Evolutionary conservation across 2,888 invertebrate species (phyloP), one percentile per base, ranked within the genome.

Genomic region (Yponomeuta cagnagella): DNA sequence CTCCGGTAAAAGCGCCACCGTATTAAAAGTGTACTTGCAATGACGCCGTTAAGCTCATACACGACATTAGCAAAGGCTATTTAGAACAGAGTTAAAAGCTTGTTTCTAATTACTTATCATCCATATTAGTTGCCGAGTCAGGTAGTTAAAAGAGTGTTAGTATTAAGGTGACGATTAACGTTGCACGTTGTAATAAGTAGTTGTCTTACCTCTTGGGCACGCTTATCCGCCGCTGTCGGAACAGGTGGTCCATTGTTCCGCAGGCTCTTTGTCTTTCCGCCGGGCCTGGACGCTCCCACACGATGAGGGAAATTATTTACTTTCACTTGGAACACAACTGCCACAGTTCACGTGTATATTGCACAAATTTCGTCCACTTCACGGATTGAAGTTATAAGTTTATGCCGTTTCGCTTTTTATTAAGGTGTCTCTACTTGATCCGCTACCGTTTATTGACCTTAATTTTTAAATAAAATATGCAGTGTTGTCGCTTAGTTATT

Each of bases 191-290:
- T 58, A 58, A 58, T 15, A 15, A 63, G 15, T 12, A 63, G 58
- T 69, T 6, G 70, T 9, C 70, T 92, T 79, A 93, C 89, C 88
- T 83, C 83, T 89, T 93, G 78, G 88, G 92, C 80, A 88, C 87
- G 80, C 86, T 91, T 77, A 87, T 87, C 82, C 90, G 87, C 76
- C 92, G 84, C 78, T 88, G 92, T 79, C 90, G 90, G 86, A 92
- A 92, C 86, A 89, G 87, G 84, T 88, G 90, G 79, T 90, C 89
- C 90, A 88, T 93, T 90, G 87, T 90, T 78, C 78, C 81, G 82
- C 82, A 82, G 83, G 84, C 78, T 85, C 81, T 78, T 78, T 58
- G 52, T 58, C 79, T 80, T 83, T 83, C 79, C 74, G 23, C 63
- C 33, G 77, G 74, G 77, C 80, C 81, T 66, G 82, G 81, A 82